phyloP scores from a whole-genome alignment of 1,140 invertebrate genomes.

The Adelges cooleyi region DNA sequence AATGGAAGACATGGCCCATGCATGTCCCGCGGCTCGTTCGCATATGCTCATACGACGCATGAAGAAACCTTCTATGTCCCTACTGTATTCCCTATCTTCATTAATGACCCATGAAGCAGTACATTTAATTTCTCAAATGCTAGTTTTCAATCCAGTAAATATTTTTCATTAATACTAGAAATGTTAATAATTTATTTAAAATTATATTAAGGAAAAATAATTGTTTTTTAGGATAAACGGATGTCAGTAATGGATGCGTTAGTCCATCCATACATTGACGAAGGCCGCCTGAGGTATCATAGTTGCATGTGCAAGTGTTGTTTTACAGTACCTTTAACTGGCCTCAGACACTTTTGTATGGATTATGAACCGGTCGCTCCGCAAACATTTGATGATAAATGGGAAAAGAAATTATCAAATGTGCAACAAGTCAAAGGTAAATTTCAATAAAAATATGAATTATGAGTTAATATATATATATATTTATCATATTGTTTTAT shows the following conservation, averaged over 20 bases:
- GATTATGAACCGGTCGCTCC: constrained; percentile 87
- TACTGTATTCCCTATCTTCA: constrained; percentile 79
- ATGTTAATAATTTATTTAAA: not conserved
- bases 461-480: not conserved
- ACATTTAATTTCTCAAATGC: constrained; percentile 94
- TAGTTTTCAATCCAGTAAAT: constrained; percentile 94
- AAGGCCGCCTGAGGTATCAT: constrained; percentile 93
- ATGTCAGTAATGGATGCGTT: constrained; percentile 89
- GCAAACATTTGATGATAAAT: constrained; percentile 81
- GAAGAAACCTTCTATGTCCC: constrained; percentile 76
- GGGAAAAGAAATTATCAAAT: constrained; percentile 85
- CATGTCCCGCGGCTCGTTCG: constrained; percentile 86
- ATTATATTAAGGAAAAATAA: too few species aligned
- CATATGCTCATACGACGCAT: constrained; percentile 83
- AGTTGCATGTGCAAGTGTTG: constrained; percentile 99
- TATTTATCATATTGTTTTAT: not conserved
- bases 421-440: constrained; percentile 90
- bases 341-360: constrained; percentile 72
- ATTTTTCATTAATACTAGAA: constrained; percentile 33
- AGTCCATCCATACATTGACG: constrained; percentile 92
- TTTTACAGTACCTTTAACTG: constrained; percentile 57
- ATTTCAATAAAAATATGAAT: constrained; percentile 9
- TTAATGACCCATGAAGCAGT: constrained; percentile 95
- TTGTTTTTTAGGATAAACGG: constrained; percentile 62
- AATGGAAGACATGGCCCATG: constrained; percentile 87